Evolutionary conservation across 1,140 invertebrate genomes (phyloP).

Genomic region (Protaetia brevitarsis): DNA sequence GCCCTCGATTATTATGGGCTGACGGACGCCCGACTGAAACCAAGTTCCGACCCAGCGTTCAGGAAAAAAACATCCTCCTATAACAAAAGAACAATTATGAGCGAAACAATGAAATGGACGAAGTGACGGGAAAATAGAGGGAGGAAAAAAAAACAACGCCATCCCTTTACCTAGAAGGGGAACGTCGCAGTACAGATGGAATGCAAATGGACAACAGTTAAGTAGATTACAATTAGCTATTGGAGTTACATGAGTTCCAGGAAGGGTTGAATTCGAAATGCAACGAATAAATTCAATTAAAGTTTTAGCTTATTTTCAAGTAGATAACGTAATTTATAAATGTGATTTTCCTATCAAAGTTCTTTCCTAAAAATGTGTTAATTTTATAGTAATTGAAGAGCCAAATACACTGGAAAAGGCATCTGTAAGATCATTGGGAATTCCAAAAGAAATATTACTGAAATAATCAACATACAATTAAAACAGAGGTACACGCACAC

Average conservation of each 20-base stretch:
- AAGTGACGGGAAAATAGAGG: neutral
- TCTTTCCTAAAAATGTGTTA: no score
- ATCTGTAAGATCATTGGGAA: no score
- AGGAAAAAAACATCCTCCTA: constrained; percentile 73
- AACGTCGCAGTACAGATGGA: neutral
- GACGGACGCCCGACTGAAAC: constrained; percentile 81
- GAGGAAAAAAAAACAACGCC: neutral
- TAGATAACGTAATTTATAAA: no score
- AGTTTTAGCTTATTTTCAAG: neutral
- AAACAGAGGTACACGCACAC: no score
- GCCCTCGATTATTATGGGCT: constrained; percentile 74
- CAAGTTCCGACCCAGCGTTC: constrained; percentile 75
- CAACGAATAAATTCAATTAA: neutral
- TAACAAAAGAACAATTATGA: constrained; percentile 30
- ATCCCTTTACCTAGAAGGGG: neutral
- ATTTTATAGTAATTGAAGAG: no score
- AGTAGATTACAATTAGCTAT: constrained; percentile 13
- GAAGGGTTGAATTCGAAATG: neutral
- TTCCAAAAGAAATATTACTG: no score
- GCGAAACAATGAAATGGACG: neutral
- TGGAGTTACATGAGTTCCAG: constrained; percentile 1
- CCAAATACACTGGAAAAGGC: no score
- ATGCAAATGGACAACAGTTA: constrained; percentile 9
- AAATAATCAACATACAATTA: no score
- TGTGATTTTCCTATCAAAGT: no score